phyloP scores from a whole-genome alignment of 1,140 invertebrate species.

The Bombus superbus region DNA sequence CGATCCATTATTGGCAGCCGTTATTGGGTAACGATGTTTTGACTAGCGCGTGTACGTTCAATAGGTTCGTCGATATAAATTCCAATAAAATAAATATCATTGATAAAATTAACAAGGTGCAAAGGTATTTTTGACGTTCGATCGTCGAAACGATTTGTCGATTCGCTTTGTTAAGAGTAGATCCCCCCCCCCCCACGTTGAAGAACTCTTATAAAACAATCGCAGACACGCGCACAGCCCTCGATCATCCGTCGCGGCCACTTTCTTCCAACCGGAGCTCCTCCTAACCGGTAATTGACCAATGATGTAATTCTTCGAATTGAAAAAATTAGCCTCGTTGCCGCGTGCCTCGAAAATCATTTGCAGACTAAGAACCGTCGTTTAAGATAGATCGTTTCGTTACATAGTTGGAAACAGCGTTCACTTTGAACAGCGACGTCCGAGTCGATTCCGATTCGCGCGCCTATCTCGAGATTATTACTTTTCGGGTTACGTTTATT shows the following conservation, averaged over 20 bases:
- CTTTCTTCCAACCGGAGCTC: constrained; percentile 50
- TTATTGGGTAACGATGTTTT: constrained; percentile 34
- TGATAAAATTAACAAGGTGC: neutral
- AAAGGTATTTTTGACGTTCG: neutral
- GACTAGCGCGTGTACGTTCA: neutral
- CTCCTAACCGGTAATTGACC: constrained; percentile 14
- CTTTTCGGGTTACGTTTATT: neutral
- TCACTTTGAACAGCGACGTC: neutral
- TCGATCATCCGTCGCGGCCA: constrained; percentile 23
- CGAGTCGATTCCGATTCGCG: neutral
- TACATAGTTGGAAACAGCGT: neutral
- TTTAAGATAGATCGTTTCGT: neutral
- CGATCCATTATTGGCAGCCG: constrained; percentile 43
- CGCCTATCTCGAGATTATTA: neutral
- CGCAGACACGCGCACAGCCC: constrained; percentile 34
- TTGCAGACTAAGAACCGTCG: neutral
- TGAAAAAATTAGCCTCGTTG: constrained; percentile 22
- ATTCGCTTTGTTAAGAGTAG: neutral
- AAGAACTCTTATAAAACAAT: constrained; percentile 36
- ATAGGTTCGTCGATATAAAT: neutral
- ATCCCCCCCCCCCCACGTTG: neutral
- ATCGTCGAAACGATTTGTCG: neutral
- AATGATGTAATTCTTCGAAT: constrained; percentile 39
- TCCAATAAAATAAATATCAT: neutral
- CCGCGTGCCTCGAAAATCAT: constrained; percentile 12